phyloP scores from a whole-genome alignment of 2,888 invertebrate species.

The Chrysopilus asiliformis region DNA sequence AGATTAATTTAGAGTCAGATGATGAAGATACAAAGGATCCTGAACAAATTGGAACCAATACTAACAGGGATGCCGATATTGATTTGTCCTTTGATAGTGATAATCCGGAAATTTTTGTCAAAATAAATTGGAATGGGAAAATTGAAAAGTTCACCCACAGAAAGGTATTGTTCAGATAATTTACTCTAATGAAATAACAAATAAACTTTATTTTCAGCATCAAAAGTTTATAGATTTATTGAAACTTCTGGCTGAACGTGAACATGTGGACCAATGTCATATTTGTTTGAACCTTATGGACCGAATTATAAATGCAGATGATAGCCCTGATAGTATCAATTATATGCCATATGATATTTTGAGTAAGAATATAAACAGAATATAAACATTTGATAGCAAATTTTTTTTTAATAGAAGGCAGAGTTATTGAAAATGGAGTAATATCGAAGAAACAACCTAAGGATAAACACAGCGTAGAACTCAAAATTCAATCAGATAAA shows the following conservation, averaged over 20 bases:
- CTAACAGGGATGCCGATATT: neutral
- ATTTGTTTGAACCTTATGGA: slow-evolving; percentile 24
- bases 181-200: neutral
- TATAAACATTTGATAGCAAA: neutral
- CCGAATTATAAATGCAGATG: slow-evolving; percentile 20
- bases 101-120: slow-evolving; percentile 24
- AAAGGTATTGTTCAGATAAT: neutral
- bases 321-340: slow-evolving; percentile 25
- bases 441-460: slow-evolving; percentile 9
- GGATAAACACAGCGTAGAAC: slow-evolving; percentile 20
- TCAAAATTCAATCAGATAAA: slow-evolving; percentile 27
- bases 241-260: slow-evolving; percentile 22
- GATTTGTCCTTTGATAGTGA: slow-evolving; percentile 20
- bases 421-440: slow-evolving; percentile 1
- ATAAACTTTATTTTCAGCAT: slow-evolving; percentile 12
- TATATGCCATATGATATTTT: slow-evolving; percentile 25
- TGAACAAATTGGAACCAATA: neutral
- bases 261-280: slow-evolving; percentile 18
- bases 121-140: slow-evolving; percentile 23
- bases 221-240: slow-evolving; percentile 28
- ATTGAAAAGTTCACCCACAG: slow-evolving; percentile 21
- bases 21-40: slow-evolving; percentile 11
- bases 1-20: slow-evolving; percentile 8
- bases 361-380: slow-evolving; percentile 17
- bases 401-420: slow-evolving; percentile 1